Evolutionary conservation across 1,140 invertebrate species (phyloP), one percentile per base, ranked within the genome.

Genomic region (Eurosta solidaginis): DNA sequence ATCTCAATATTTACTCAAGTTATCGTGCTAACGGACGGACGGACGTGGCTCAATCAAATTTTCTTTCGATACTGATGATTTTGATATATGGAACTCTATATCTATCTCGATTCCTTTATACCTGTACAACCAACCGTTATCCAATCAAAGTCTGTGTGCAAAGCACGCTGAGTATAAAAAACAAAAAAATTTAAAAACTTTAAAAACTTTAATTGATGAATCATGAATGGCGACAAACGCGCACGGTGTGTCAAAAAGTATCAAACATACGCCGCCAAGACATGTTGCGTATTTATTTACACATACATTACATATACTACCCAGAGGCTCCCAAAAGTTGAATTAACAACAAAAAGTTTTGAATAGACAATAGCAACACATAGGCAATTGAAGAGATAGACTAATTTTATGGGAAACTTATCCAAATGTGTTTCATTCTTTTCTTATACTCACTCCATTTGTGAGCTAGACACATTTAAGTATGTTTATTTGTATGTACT

Each of bases 171-270:
- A 7, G 12, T 7, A 40, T 9, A 74, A 78, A 12, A 1, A 78
- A 73, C n/a, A 9, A n/a, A n/a, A 33, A 25, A 68, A n/a, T n/a
- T n/a, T n/a, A 77, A 63, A 36, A 73, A 52, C 44, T n/a, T 17
- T 12, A 27, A 45, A 63, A 77, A 77, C 25, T 59, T 40, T 36
- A 78, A 49, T 17, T 78, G 78, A 78, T 78, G 78, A 78, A 75
- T 78, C 78, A 78, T 76, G 52, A n/a, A 74, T 74, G 73, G 44
- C 73, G 73, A 36, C 17, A 17, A 36, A 47, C 73, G 27, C 44
- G 27, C 42, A 74, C 73, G 14, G 59, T 68, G 59, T 22, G 33
- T 3, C 33, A 17, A 36, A 68, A 68, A 68, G 40, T n/a, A 33
- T 68, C 33, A 50, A 44, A 78, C 47, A 40, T 44, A 68, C 12